Evolutionary conservation across 2,113 vertebrate species (phyloP), one percentile per base, ranked within the genome.

Genomic region (Paraplagusia blochii): DNA sequence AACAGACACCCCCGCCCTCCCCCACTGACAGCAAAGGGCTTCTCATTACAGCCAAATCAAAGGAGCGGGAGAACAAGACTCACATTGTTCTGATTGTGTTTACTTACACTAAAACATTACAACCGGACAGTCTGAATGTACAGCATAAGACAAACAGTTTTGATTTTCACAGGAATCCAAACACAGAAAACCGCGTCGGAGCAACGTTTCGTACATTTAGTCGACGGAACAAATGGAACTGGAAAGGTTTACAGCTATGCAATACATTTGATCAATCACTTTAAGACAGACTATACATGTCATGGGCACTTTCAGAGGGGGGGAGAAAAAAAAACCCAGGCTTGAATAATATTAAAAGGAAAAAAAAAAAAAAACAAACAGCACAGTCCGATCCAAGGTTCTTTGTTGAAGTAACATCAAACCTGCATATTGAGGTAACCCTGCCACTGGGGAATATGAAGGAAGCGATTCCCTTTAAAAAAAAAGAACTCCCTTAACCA

Each of bases 41-140:
- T 93, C 92, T 82, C 90, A 88, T 94, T 95, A 94, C 92, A 95
- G 88, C 89, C 90, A 88, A 92, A 93, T 93, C 87, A 92, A 94
- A 91, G 76, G 79, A 84, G 78, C 71, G 78, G 77, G 74, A 83
- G 77, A 85, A 87, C 81, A 89, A 78, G 82, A 82, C 85, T 77
- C 66, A 85, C 81, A 80, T 82, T 87, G 82, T 78, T 88, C 77
- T 71, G 78, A 84, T 76, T 85, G 79, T 79, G 84, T 83, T 87
- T 86, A 84, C 85, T 81, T 76, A 80, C 80, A 77, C 78, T 80
- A 80, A 69, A 81, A 83, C 78, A 79, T 80, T 78, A 77, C 83
- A 81, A 82, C 60, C 18, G 57, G 78, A 83, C 85, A 60, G 69
- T 72, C 68, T 75, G 73, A 85, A 79, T 76, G 84, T 74, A 85